phyloP scores from a whole-genome alignment of 1,140 invertebrate species.

The Thalassaphorura encarpata region DNA sequence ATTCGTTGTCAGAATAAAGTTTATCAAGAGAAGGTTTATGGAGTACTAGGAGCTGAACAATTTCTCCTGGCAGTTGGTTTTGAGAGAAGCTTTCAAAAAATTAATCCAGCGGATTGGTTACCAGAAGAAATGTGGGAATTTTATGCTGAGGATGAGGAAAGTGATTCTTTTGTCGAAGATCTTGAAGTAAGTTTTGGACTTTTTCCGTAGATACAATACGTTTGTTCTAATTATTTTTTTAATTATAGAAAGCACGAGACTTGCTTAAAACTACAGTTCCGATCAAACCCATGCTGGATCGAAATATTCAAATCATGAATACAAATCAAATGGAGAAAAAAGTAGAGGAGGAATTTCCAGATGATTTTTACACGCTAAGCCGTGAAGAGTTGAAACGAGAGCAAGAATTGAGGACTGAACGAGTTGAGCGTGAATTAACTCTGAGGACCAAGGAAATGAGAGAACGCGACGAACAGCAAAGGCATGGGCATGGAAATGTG shows the following conservation, averaged over 20 bases:
- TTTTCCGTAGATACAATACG: too few relatives aligned
- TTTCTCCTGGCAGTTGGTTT: constrained; percentile 79
- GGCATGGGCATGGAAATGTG: too few relatives aligned
- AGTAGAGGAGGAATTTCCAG: constrained; percentile 61
- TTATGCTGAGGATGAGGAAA: constrained; percentile 8
- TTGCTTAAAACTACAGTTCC: constrained; percentile 64
- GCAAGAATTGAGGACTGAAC: constrained; percentile 62
- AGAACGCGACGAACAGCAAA: too few relatives aligned
- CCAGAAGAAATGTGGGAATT: constrained; percentile 35
- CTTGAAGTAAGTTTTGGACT: too few relatives aligned
- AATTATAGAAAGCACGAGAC: constrained; percentile 24
- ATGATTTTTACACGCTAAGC: constrained; percentile 68
- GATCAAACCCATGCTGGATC: constrained; percentile 69
- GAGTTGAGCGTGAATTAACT: constrained; percentile 65
- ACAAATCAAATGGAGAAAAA: constrained; percentile 58
- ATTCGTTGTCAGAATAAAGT: constrained; percentile 74
- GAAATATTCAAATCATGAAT: constrained; percentile 70
- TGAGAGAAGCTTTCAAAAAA: constrained; percentile 46
- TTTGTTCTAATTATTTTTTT: too few relatives aligned
- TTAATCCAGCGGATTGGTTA: constrained; percentile 29
- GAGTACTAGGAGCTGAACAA: constrained; percentile 67
- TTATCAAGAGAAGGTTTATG: constrained; percentile 66
- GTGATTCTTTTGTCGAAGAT: constrained; percentile 10
- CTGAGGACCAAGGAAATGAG: constrained; percentile 85
- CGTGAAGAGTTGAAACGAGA: constrained; percentile 75